Percentiles rank a stretch among this genome's conserved stretches.
Evolutionary conservation across 1,140 invertebrate genomes (phyloP).

Genomic region (Micrasema minimum): DNA sequence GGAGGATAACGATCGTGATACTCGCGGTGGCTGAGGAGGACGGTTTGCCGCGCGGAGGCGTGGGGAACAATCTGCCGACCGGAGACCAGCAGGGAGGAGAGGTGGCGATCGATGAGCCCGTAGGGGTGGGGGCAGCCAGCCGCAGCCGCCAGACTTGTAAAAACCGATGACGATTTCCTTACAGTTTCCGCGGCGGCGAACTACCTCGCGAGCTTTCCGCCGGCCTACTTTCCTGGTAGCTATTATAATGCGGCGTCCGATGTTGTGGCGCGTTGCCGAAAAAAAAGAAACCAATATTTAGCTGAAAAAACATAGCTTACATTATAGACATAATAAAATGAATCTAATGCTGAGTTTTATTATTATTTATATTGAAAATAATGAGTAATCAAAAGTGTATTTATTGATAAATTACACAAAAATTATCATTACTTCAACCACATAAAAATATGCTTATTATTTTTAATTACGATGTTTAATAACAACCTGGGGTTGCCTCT

Average conservation of each 20-base stretch:
- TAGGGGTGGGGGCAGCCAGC: conserved; percentile 18
- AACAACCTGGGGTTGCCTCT: too few relatives aligned
- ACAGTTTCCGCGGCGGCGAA: conserved; percentile 28
- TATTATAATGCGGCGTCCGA: neutral
- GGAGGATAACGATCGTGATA: conserved; percentile 29
- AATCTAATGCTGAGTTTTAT: too few relatives aligned
- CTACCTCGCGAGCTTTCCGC: conserved; percentile 8
- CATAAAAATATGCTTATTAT: too few relatives aligned
- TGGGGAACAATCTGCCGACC: neutral
- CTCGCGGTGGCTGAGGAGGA: conserved; percentile 19
- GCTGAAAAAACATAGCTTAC: too few relatives aligned
- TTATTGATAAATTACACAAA: too few relatives aligned
- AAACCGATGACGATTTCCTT: conserved; percentile 34
- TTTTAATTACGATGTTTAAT: too few relatives aligned
- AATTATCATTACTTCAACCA: too few relatives aligned
- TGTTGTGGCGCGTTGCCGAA: neutral
- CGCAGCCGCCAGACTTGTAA: conserved; percentile 15
- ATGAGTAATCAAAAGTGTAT: too few relatives aligned
- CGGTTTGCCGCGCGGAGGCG: conserved; percentile 35
- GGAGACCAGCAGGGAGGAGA: conserved; percentile 29
- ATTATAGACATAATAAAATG: too few relatives aligned
- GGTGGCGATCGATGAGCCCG: conserved; percentile 33
- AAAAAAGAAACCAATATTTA: too few relatives aligned
- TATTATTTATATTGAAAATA: too few relatives aligned
- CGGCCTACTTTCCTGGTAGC: conserved; percentile 29